Conservation (phyloP, 2,797 vertebrate species). For the Poecilia picta region DNA sequence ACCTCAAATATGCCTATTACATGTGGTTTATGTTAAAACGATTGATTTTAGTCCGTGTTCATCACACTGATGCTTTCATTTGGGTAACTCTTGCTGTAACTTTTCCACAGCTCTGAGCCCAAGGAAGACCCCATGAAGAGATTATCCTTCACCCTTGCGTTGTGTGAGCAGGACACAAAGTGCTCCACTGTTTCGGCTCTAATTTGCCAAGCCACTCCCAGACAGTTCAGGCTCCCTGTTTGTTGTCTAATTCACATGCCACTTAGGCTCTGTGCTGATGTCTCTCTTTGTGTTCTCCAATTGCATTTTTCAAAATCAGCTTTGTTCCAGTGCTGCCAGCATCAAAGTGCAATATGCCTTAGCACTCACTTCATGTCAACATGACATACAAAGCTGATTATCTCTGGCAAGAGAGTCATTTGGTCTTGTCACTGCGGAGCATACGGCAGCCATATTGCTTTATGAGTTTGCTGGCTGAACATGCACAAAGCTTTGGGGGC, state of each 20-base stretch:
- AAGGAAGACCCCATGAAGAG: slow-evolving; percentile 24
- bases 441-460: slow-evolving; percentile 74
- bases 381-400: slow-evolving; percentile 79
- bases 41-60: slow-evolving; percentile 13
- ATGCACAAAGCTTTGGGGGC: slow-evolving; percentile 58
- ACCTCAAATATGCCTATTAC: slow-evolving; percentile 20
- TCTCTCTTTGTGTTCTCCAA: slow-evolving; percentile 60
- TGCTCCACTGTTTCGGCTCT: slow-evolving; percentile 31
- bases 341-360: slow-evolving; percentile 74
- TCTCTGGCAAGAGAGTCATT: slow-evolving; percentile 75
- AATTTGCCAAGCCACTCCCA: slow-evolving; percentile 33
- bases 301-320: slow-evolving; percentile 67
- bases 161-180: slow-evolving; percentile 37
- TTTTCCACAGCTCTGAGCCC: slow-evolving; percentile 16
- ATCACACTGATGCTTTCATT: slow-evolving; percentile 54
- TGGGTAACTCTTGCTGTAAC: slow-evolving; percentile 32
- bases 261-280: slow-evolving; percentile 54
- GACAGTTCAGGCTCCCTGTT: slow-evolving; percentile 49
- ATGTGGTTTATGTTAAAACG: slow-evolving; percentile 12
- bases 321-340: slow-evolving; percentile 64
- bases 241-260: slow-evolving; percentile 64
- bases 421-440: slow-evolving; percentile 67
- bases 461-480: slow-evolving; percentile 72
- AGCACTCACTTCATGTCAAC: slow-evolving; percentile 72
- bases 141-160: slow-evolving; percentile 24